Conservation (phyloP, 1,140 invertebrate species). For the Eurosta solidaginis region DNA sequence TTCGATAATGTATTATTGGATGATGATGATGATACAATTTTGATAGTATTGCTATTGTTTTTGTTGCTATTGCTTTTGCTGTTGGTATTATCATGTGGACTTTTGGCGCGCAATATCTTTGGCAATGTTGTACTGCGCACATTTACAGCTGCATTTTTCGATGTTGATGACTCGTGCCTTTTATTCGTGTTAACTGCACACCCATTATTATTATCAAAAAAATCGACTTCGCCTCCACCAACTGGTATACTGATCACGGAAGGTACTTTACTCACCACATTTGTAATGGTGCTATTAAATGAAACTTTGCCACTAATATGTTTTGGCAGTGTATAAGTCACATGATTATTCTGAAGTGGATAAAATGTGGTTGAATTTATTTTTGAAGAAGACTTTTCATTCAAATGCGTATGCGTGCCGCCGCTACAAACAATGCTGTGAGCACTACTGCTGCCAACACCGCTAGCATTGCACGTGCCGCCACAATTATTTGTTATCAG, state of each 20-base stretch:
- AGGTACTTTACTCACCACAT: conserved; percentile 58
- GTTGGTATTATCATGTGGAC: conserved; percentile 29
- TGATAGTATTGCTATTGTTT: not conserved
- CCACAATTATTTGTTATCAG: not conserved
- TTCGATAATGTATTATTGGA: not conserved
- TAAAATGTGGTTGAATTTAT: conserved; percentile 58
- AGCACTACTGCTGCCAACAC: not conserved
- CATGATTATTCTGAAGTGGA: conserved; percentile 53
- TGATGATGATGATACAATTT: not conserved
- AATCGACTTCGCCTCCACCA: not conserved
- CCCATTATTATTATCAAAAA: conserved; percentile 39
- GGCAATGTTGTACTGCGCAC: conserved; percentile 37
- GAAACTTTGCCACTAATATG: conserved; percentile 56
- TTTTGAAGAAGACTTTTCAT: conserved; percentile 37
- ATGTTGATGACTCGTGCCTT: not conserved
- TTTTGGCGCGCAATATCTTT: conserved; percentile 37
- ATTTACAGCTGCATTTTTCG: conserved; percentile 7
- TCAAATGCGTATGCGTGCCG: not conserved
- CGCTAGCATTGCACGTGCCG: not conserved
- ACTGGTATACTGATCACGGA: conserved; percentile 57
- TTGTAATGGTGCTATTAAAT: conserved; percentile 56
- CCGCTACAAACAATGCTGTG: not conserved
- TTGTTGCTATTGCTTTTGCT: conserved; percentile 19
- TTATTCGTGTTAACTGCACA: not conserved
- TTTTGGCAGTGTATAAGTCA: conserved; percentile 58